Evolutionary conservation across 2,113 vertebrate genomes (phyloP).

Genomic region (Stegastes partitus): DNA sequence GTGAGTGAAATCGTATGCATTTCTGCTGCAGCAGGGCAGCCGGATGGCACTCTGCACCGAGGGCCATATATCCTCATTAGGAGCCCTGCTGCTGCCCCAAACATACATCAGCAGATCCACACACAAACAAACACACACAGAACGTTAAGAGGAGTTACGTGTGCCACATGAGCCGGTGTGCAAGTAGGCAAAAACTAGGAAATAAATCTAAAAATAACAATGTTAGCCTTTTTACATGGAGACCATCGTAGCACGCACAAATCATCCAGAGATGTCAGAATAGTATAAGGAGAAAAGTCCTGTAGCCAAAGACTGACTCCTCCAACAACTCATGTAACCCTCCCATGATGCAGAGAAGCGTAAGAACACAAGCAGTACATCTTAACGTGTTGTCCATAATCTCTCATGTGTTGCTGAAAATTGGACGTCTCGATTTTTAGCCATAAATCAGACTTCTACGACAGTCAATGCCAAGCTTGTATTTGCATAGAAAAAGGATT

Average conservation of each 20-base stretch:
- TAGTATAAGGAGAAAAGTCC: neutral
- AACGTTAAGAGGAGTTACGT: slow-evolving; percentile 14
- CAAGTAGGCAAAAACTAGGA: slow-evolving; percentile 1
- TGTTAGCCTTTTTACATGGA: slow-evolving; percentile 8
- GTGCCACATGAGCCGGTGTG: slow-evolving; percentile 5
- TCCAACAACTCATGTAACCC: neutral
- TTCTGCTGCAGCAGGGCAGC: slow-evolving; percentile 37
- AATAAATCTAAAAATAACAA: slow-evolving; percentile 33
- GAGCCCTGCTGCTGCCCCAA: slow-evolving; percentile 46
- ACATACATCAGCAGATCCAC: slow-evolving; percentile 47
- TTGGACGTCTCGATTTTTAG: neutral
- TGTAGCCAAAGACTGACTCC: neutral
- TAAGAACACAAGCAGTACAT: neutral
- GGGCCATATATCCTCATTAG: slow-evolving; percentile 71
- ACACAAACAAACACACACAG: slow-evolving; percentile 36
- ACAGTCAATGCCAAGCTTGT: neutral
- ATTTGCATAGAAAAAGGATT: slow-evolving; percentile 31
- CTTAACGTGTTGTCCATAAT: neutral
- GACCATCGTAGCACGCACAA: slow-evolving; percentile 22
- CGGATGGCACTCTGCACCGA: slow-evolving; percentile 45
- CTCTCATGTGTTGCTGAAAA: neutral
- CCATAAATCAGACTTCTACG: slow-evolving; percentile 10
- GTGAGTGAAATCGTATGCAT: slow-evolving; percentile 39
- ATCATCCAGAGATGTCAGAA: neutral
- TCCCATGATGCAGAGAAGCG: slow-evolving; percentile 6